Percentiles rank a stretch among this genome's conserved stretches.
phyloP scores from a whole-genome alignment of 2,797 vertebrate species.

The Gallirallus australis region DNA sequence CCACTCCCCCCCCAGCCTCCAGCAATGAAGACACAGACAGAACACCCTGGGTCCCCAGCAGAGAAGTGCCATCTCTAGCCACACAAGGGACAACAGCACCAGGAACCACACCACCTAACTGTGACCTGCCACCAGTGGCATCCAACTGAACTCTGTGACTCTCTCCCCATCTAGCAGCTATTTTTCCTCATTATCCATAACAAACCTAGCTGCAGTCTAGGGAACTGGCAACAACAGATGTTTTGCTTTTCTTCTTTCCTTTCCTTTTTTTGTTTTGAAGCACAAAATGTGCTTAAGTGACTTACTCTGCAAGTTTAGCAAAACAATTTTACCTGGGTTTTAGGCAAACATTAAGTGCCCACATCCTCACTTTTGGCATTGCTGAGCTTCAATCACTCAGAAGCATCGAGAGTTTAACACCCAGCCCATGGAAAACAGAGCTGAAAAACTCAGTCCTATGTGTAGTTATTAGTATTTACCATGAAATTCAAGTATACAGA shows the following conservation, averaged over 20 bases:
- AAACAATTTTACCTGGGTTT: neutral
- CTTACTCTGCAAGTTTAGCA: neutral
- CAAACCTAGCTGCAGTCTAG: neutral
- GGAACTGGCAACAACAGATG: neutral
- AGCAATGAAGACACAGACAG: neutral
- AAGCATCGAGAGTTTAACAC: neutral
- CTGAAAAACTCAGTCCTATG: neutral
- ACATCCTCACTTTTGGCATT: neutral
- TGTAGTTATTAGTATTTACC: neutral
- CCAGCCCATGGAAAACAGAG: neutral
- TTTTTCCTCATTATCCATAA: neutral
- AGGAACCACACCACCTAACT: constrained; percentile 74
- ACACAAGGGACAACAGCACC: constrained; percentile 64
- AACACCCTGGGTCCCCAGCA: neutral
- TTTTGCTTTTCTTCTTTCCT: neutral
- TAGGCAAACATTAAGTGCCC: neutral
- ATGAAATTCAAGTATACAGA: neutral
- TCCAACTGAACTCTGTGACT: constrained; percentile 52
- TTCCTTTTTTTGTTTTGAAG: too few species aligned
- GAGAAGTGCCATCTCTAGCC: constrained; percentile 71
- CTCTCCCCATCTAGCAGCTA: neutral
- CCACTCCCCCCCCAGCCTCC: too few species aligned
- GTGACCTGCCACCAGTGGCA: constrained; percentile 68
- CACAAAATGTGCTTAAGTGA: neutral
- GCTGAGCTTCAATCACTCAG: neutral